Base-by-base conservation (phyloP, 2,888 invertebrate genomes). In the Cremastinae sp. region DNA sequence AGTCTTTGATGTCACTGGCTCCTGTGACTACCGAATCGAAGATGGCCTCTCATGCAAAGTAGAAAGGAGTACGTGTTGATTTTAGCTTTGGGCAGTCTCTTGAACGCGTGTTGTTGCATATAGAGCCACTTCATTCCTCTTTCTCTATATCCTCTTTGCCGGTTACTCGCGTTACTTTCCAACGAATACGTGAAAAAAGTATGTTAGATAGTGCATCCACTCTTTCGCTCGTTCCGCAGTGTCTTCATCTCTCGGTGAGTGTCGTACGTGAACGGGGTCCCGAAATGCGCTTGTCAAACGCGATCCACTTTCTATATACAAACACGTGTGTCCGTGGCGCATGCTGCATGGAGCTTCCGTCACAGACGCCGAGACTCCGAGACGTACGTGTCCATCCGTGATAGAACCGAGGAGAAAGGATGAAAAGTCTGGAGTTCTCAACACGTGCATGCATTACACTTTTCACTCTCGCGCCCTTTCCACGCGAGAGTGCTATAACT, bases 281-380 rank as follows among this genome's bases (percentile, higher is more conserved):
- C 65, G 72, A 80, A 75, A 76, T 80, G 73, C 74, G 77, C 79
- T 75, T 78, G 80, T 79, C 80, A 77, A 80, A 75, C 71, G 28
- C 28, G 68, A 74, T 77, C 49, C 61, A 43, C 47, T 28, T 14
- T 43, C 43, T 56, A 37, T 47, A 47, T 58, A 55, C 53, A 61
- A 74, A 74, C 45, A 51, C 61, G 35, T 43, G 12, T 22, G 3
- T 41, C 12, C 41, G 12, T 1, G 2, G 12, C 12, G 12, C 45
- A 39, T 45, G 12, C 20, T n/a, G n/a, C 47, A 53, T 37, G 58
- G 22, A 14, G 69, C 59, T 74, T 76, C 76, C 74, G 53, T 51
- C 53, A 62, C 68, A 73, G n/a, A n/a, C n/a, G n/a, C n/a, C 62
- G 76, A 53, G 59, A 73, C 58, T 61, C 59, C 28, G 56, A 62